Percentiles rank a stretch among this genome's conserved stretches.
These are phyloP conservation scores for Gambusia yucatana DNA, from an alignment of 2,797 vertebrate genomes.

Conservation along the genomic window DNA sequence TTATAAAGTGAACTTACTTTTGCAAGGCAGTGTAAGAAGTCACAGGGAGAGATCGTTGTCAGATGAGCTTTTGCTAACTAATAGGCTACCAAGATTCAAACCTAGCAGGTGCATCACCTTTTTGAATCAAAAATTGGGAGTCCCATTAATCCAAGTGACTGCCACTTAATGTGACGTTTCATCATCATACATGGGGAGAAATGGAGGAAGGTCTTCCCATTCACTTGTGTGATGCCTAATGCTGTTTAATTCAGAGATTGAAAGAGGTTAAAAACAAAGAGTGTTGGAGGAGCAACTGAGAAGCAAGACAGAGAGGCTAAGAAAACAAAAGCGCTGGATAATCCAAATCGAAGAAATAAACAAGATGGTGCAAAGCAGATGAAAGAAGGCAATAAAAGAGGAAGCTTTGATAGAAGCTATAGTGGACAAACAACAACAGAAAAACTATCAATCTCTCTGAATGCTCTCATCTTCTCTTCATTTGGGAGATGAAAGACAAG, in stretches of 20 bases:
- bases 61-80: slow-evolving; percentile 1
- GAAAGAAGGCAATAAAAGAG: neutral
- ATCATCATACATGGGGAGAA: slow-evolving; percentile 16
- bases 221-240: slow-evolving; percentile 32
- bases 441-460: slow-evolving; percentile 43
- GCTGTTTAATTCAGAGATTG: slow-evolving; percentile 30
- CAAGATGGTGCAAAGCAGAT: slow-evolving; percentile 10
- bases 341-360: neutral
- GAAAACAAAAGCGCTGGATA: neutral
- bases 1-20: neutral
- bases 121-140: slow-evolving; percentile 33
- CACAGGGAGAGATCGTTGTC: neutral
- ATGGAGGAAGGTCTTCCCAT: slow-evolving; percentile 15
- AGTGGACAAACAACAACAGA: slow-evolving; percentile 21
- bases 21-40: slow-evolving; percentile 13
- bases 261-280: neutral
- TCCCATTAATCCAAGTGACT: neutral
- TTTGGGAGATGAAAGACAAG: slow-evolving; percentile 56
- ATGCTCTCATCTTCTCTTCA: slow-evolving; percentile 54
- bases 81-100: neutral
- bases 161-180: slow-evolving; percentile 48
- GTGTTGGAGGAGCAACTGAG: slow-evolving; percentile 16
- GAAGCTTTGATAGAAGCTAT: slow-evolving; percentile 23
- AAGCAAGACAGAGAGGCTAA: slow-evolving; percentile 2
- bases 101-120: neutral